Evolutionary conservation across 2,797 vertebrate species (phyloP).

Genomic region (Chaenodraco wilsoni): DNA sequence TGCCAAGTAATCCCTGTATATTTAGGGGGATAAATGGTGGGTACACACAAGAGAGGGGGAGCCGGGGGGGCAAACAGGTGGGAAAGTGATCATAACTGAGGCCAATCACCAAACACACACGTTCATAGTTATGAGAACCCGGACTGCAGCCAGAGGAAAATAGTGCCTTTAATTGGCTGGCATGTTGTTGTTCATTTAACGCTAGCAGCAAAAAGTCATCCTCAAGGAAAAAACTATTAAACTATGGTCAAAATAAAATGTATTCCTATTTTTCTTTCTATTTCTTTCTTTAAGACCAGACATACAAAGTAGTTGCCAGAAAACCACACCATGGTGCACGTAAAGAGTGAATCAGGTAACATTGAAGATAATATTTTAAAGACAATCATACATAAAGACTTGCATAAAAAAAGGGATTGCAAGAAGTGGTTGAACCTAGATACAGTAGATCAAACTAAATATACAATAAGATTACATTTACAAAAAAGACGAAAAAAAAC

Average conservation of each 20-base stretch:
- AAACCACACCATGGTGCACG: too few relatives aligned
- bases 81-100: conserved; percentile 42
- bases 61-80: conserved; percentile 38
- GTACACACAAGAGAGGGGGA: neutral
- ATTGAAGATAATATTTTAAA: too few relatives aligned
- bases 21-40: conserved; percentile 38
- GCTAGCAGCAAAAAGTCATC: neutral
- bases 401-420: too few relatives aligned
- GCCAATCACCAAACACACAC: conserved; percentile 60
- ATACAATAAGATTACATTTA: too few relatives aligned
- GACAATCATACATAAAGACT: too few relatives aligned
- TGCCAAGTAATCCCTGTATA: conserved; percentile 65
- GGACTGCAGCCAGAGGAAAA: conserved; percentile 43
- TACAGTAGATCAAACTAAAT: too few relatives aligned
- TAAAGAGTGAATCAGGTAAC: too few relatives aligned
- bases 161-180: conserved; percentile 27
- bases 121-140: conserved; percentile 52
- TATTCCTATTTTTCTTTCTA: too few relatives aligned
- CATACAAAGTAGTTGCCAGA: too few relatives aligned
- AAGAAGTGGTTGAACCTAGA: too few relatives aligned
- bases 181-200: neutral
- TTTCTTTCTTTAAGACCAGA: too few relatives aligned
- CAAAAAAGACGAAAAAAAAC: neutral
- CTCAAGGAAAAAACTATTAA: neutral
- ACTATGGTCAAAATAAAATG: too few relatives aligned